Evolutionary conservation across 2,797 vertebrate genomes (phyloP).

Genomic region (Hydrolagus colliei): DNA sequence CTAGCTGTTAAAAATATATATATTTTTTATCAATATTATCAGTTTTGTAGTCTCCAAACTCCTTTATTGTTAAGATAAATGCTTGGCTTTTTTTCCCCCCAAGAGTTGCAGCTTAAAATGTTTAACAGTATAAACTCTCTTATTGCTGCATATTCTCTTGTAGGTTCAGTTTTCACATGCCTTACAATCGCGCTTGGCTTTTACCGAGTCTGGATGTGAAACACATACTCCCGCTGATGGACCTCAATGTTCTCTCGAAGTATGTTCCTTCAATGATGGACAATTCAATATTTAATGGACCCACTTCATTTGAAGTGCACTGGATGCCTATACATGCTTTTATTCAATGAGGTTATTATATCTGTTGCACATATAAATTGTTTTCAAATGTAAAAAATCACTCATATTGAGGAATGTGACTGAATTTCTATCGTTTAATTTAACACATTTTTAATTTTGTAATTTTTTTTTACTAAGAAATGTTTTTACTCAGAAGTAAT

Average conservation of each 20-base stretch:
- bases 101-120: background rate
- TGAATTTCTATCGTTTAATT: background rate
- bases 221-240: background rate
- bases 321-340: background rate
- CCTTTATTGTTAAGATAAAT: background rate
- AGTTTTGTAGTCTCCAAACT: background rate
- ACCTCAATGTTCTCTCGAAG: background rate
- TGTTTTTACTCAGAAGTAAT: background rate
- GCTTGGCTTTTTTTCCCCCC: background rate
- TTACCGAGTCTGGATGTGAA: constrained; percentile 83
- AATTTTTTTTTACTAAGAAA: background rate
- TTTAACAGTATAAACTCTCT: background rate
- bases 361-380: background rate
- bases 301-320: background rate
- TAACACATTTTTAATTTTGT: background rate
- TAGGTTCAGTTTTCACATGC: constrained; percentile 92
- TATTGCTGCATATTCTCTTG: constrained; percentile 36
- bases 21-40: background rate
- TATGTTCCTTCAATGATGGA: background rate
- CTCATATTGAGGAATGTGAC: background rate
- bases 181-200: constrained; percentile 90
- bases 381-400: background rate
- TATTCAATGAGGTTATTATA: background rate
- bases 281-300: background rate
- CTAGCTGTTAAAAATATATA: background rate